Evolutionary conservation across 2,797 vertebrate genomes (phyloP).

Genomic region (Lagorchestes hirsutus): DNA sequence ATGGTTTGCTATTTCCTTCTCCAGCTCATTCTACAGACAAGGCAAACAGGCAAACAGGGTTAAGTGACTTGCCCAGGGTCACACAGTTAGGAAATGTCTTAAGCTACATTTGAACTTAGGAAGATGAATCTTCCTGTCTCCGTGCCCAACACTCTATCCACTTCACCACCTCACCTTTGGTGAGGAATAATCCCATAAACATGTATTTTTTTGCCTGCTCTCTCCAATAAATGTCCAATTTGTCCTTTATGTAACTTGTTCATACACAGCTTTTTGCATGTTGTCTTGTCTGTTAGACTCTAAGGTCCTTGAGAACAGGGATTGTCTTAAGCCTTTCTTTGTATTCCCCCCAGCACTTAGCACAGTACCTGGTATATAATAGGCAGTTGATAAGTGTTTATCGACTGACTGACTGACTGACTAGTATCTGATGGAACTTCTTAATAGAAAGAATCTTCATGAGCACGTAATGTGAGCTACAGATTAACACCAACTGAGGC

Average conservation of each 20-base stretch:
- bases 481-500: constrained; percentile 84
- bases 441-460: constrained; percentile 59
- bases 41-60: neutral
- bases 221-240: neutral
- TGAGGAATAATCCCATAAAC: neutral
- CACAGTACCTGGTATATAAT: neutral
- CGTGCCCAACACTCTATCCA: neutral
- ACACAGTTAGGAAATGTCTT: neutral
- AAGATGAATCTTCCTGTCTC: neutral
- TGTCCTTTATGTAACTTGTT: neutral
- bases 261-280: neutral
- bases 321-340: neutral
- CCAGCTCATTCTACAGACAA: neutral
- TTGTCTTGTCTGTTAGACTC: neutral
- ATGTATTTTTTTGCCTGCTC: neutral
- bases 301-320: neutral
- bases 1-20: neutral
- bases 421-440: constrained; percentile 55
- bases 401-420: neutral
- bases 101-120: neutral
- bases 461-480: constrained; percentile 72
- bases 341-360: neutral
- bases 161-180: neutral
- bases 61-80: too few relatives aligned
- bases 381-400: neutral